These are phyloP conservation scores for Enteromius thamalakanensis DNA, from an alignment of 2,797 vertebrate species.

Conservation along the genomic window DNA sequence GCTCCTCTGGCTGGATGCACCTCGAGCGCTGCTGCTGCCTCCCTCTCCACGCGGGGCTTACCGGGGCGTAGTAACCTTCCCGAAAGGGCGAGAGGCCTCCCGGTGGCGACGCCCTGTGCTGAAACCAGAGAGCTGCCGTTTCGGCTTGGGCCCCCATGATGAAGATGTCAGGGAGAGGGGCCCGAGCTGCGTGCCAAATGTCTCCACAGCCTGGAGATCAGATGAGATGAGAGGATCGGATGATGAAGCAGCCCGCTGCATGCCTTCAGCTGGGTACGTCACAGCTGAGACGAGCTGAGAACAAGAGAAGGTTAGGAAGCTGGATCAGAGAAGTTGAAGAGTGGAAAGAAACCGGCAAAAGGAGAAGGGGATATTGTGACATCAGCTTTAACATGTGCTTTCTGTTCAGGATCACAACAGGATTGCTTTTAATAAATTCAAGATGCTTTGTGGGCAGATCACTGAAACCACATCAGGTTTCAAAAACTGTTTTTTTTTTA, in stretches of 20 bases:
- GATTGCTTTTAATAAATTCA: not conserved
- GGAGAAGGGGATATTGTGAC: not conserved
- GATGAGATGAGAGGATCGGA: constrained; percentile 83
- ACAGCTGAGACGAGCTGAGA: not conserved
- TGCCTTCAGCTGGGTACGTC: constrained; percentile 13
- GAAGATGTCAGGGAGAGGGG: constrained; percentile 81
- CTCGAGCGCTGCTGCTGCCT: constrained; percentile 53
- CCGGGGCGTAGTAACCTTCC: constrained; percentile 55
- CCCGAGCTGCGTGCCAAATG: constrained; percentile 79
- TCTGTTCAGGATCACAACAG: constrained; percentile 12
- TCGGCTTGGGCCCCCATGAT: constrained; percentile 73
- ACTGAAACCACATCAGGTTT: not conserved
- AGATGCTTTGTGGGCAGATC: constrained; percentile 21
- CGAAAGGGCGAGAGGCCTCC: constrained; percentile 51
- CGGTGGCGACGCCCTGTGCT: constrained; percentile 21
- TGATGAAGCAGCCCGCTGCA: constrained; percentile 68
- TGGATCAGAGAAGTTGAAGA: constrained; percentile 21
- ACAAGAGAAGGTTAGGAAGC: constrained; percentile 16
- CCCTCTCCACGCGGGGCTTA: constrained; percentile 36
- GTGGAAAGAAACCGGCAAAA: not conserved
- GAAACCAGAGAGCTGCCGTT: constrained; percentile 62
- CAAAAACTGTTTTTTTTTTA: not conserved
- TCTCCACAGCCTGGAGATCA: constrained; percentile 84
- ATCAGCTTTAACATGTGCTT: not conserved
- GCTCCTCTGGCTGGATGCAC: constrained; percentile 77